Base-by-base conservation (phyloP, 2,113 vertebrate genomes). In the Osmerus mordax region DNA sequence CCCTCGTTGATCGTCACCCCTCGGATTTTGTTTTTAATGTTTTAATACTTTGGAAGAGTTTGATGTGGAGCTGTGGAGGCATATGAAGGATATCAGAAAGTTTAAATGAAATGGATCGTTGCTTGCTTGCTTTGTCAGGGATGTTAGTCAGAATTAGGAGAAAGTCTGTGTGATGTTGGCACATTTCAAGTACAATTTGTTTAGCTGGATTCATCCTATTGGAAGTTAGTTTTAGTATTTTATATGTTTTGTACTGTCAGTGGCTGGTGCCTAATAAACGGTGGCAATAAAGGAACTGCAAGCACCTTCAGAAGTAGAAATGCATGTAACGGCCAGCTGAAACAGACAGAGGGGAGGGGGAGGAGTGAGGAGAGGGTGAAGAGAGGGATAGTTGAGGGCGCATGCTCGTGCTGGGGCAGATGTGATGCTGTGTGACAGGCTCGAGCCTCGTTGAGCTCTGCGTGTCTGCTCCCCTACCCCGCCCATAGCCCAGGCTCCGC, bases 341-440 rank as follows among this genome's bases (percentile, higher is more conserved):
- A 36, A 4, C 32, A 7, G 54, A 13, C 3, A 55, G 16, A 55
- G 32, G 32, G 15, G 29, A 36, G 7, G 12, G 32, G 7, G 32
- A 36, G 5, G 32, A 21, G 29, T 32, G 29, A 32, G 29, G 29
- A 32, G 29, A 32, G 29, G 3, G 29, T 3, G 29, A 32, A 2
- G 29, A 29, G 29, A 29, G 32, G 32, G 52, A 51, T 52, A 72
- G 13, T 14, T 55, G 55, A 59, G 60, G 77, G 60, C 29, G 70
- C 83, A 84, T 79, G 82, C 58, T 69, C 81, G 84, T 81, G 78
- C 71, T 0, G 73, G 4, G 74, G 69, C 78, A 83, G 89, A 90
- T 74, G 82, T 80, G 89, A 91, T 89, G 72, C 60, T 18, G 67
- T 41, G 73, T 78, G 90, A 90, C 88, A 87, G 62, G 64, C 82